Percentiles rank a stretch among this genome's conserved stretches.
These are phyloP conservation scores for Oryzias woworae DNA, from an alignment of 2,113 vertebrate genomes.

Conservation along the genomic window DNA sequence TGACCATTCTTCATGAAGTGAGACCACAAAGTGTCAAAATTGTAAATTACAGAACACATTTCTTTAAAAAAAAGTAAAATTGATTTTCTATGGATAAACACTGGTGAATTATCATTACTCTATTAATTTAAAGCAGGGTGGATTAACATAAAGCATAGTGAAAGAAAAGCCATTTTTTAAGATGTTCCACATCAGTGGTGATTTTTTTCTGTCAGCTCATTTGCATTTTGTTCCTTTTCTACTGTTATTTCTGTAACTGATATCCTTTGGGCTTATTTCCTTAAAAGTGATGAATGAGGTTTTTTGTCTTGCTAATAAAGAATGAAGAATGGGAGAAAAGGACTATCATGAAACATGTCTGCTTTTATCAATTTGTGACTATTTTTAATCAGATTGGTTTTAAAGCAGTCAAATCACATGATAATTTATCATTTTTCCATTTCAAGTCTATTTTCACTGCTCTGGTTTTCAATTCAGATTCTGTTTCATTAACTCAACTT, in stretches of 20 bases:
- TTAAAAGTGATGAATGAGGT: conserved; percentile 2
- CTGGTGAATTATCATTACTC: neutral
- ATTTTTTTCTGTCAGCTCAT: neutral
- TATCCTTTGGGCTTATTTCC: neutral
- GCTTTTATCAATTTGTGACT: conserved; percentile 4
- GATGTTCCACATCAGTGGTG: neutral
- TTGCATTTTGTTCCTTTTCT: neutral
- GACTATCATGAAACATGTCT: conserved; percentile 4
- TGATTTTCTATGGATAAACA: neutral
- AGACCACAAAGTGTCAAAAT: neutral
- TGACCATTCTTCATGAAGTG: neutral
- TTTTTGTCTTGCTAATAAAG: conserved; percentile 5
- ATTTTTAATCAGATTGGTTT: conserved; percentile 8
- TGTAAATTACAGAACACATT: neutral
- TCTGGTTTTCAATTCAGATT: neutral
- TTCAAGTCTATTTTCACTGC: conserved; percentile 1
- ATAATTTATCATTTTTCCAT: conserved; percentile 4
- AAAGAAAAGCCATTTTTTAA: neutral
- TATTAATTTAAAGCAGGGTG: neutral
- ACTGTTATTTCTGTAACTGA: neutral
- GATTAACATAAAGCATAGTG: neutral
- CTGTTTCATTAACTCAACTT: neutral
- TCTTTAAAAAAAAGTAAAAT: neutral
- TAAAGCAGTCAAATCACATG: neutral
- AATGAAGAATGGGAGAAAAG: conserved; percentile 1